A percentile compares a stretch with the other conserved stretches of the same genome.
phyloP scores from a whole-genome alignment of 2,113 vertebrate species.

The Charadrius vociferus region DNA sequence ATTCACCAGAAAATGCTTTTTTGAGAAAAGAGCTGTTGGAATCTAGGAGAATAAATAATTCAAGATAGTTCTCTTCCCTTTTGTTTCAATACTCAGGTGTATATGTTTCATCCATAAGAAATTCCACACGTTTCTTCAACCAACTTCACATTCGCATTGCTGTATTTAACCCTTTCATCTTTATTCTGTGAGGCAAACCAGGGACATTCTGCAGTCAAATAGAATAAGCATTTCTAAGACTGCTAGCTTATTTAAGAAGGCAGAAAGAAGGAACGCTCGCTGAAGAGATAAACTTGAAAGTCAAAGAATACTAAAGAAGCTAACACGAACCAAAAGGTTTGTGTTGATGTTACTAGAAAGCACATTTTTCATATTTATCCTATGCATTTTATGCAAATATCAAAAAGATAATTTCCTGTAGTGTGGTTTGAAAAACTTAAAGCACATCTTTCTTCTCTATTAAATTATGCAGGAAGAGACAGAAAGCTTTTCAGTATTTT shows the following conservation, averaged over 20 bases:
- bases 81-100: conserved; percentile 43
- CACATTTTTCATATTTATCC: background rate
- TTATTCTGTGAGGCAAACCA: background rate
- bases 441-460: background rate
- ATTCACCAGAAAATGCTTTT: conserved; percentile 22
- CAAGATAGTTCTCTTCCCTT: background rate
- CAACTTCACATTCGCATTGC: background rate
- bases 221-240: background rate
- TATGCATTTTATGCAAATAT: background rate
- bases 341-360: background rate
- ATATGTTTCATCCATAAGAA: conserved; percentile 5
- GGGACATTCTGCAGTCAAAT: background rate
- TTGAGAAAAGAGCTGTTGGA: background rate
- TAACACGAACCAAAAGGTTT: background rate
- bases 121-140: background rate
- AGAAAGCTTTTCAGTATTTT: background rate
- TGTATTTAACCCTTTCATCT: conserved; percentile 7
- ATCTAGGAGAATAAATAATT: conserved; percentile 49
- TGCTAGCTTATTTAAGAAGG: background rate
- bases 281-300: background rate
- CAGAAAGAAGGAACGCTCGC: background rate
- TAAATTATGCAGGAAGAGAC: background rate
- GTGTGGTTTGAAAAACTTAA: background rate
- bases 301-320: background rate
- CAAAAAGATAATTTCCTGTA: background rate